Base-by-base conservation (phyloP, 2,113 vertebrate genomes). In the Clupea harengus region DNA sequence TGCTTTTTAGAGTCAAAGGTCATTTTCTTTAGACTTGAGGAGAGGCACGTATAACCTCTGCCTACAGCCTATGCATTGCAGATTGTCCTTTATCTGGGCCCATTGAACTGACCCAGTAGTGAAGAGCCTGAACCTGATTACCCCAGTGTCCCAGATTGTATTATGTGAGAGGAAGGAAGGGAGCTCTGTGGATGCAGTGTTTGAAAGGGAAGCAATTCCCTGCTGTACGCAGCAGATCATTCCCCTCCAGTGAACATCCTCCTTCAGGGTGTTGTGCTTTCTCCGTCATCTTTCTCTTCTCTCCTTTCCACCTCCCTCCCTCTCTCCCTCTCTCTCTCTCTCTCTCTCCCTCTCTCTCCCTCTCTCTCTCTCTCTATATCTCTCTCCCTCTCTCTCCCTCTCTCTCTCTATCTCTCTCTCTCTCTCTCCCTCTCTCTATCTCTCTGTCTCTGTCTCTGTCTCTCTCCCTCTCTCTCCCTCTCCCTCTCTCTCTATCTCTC, bases 161-260 rank as follows among this genome's bases (percentile, higher is more conserved):
- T 11, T 72, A 10, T 10, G 39, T 10, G 1, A 13, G 67, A 32
- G 28, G 9, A 28, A 32, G 28, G 10, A 32, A 75, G 67, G n/a
- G 28, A 75, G 67, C 67, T 75, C 67, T 75, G 67, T 17, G 25
- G 13, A 15, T 57, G 54, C 32, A 75, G 28, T 13, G 28, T 39
- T 28, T 32, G 67, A 75, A 75, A 75, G 28, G 67, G 67, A 39
- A 75, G 67, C 67, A 72, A 72, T 72, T 28, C 67, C 67, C 67
- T 10, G 25, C 67, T 39, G 28, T 75, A 0, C 28, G 28, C 67
- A 75, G 13, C 67, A 0, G 67, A 75, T 75, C 28, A 75, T 75
- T 75, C 67, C 67, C 28, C 67, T 75, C 13, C 67, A 32, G 10
- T 75, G 67, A 28, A 28, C 67, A 75, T 75, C 67, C 67, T 75